Base-by-base conservation (phyloP, 2,797 vertebrate genomes). In the Lerista edwardsae region DNA sequence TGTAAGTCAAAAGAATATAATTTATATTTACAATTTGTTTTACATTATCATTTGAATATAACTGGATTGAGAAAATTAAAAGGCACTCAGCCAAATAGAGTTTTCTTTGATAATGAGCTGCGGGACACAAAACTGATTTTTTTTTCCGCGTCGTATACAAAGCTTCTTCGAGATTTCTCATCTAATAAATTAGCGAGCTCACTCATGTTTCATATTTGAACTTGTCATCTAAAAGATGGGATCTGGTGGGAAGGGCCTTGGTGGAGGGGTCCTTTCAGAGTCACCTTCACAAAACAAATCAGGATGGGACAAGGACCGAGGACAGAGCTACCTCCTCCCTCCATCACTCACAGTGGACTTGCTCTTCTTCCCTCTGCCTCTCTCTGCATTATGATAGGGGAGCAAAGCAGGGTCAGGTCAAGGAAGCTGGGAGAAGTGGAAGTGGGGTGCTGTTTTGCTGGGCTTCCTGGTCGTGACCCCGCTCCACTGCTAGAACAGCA, bases 271-370 rank as follows among this genome's bases (percentile, higher is more conserved):
- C 23, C 85, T 69, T 82, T 47, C 75, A 84, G 1, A 2, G 34
- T 80, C 84, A 88, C 81, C 29, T 85, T 93, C 44, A 29, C 21
- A 67, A 67, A 74, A 80, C 31, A 25, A 41, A n/a, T n/a, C n/a
- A 44, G 41, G 41, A 44, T 4, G 4, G 41, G 41, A 9, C 41
- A 44, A 9, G 41, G 41, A 44, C 41, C n/a, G 9, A 44, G 4
- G 41, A 9, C 41, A 44, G 41, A 44, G 41, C 41, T 44, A 44
- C 41, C 41, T 44, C 41, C 41, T 44, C 41, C 41, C 41, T 44
- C 41, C 41, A 44, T 44, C 9, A 4, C 41, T 4, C 41, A 44
- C 41, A 44, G 41, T 9, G 9, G 4, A 4, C 9, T 9, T 44
- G 41, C 41, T 44, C 41, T 9, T 44, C 9, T 9, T 44, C 41